Percentiles rank a stretch among this genome's conserved stretches.
phyloP scores from a whole-genome alignment of 2,113 vertebrate genomes.

The Serilophus lunatus region DNA sequence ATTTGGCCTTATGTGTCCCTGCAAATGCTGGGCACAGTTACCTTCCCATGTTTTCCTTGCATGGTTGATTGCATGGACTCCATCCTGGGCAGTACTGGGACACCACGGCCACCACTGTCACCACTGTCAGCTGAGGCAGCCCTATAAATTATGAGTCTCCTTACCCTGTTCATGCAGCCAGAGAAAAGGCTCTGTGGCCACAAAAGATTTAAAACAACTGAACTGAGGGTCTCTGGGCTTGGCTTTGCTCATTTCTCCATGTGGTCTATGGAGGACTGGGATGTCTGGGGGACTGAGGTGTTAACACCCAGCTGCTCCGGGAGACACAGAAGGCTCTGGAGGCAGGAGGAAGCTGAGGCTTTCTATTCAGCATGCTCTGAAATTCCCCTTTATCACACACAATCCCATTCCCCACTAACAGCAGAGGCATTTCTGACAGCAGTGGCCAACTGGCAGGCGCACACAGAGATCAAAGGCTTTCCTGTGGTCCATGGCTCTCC shows the following conservation, averaged over 20 bases:
- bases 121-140: background rate
- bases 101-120: background rate
- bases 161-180: background rate
- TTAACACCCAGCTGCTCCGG: background rate
- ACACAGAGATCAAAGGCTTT: conserved; percentile 20
- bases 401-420: background rate
- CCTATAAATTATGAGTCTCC: background rate
- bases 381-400: background rate
- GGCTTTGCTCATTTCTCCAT: background rate
- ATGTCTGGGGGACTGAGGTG: background rate
- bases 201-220: background rate
- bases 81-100: background rate
- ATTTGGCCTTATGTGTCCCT: background rate
- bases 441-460: conserved; percentile 22
- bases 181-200: background rate
- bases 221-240: background rate
- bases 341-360: background rate
- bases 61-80: background rate
- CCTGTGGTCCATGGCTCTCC: background rate
- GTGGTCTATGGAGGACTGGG: background rate
- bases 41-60: background rate
- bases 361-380: background rate
- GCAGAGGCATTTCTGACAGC: conserved; percentile 28
- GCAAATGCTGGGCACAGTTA: accelerated
- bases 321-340: background rate